Base-by-base conservation (phyloP, 2,888 invertebrate genomes). In the Athalia circularis region DNA sequence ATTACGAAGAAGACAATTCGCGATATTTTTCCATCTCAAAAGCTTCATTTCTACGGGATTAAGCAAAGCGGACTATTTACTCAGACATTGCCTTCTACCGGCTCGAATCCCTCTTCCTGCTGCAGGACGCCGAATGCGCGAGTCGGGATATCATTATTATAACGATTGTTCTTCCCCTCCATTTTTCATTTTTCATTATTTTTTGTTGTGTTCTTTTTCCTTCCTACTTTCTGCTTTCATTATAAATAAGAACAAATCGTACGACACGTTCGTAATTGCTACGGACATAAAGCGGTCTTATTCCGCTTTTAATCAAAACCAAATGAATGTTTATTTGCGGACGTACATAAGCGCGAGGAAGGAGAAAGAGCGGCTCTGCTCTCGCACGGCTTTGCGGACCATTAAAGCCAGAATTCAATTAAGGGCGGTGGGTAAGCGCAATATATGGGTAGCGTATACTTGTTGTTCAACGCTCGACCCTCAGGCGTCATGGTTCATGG, bases 331-430 rank as follows among this genome's bases (percentile, higher is more conserved):
- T 72, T 72, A 72, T 72, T 72, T 59, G 43, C 1, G 52, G 57
- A 13, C 8, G 4, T 13, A 5, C 48, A 47, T 59, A 47, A 52
- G n/a, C 8, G 13, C 7, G n/a, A 47, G 72, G 57, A 43, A 64
- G 64, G 48, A n/a, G 72, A 47, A 59, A 45, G 47, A 47, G 72
- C 29, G 29, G 29, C 29, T 29, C 29, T 2, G 29, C 29, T 29
- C 29, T 29, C 29, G 13, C 45, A 72, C 57, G 57, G 72, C 57
- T 59, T 59, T 59, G 72, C 72, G 59, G 72, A 57, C 72, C 57
- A 59, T 72, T 72, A 72, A 57, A 72, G 57, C 72, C 72, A 72
- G 57, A 72, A 72, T 72, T 72, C 72, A 72, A 72, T 72, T 72
- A 72, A 59, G 72, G 72, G 57, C 47, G 65, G n/a, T 43, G 72